Evolutionary conservation across 2,113 vertebrate genomes (phyloP), one percentile per base, ranked within the genome.

Genomic region (Puffinus mauretanicus): DNA sequence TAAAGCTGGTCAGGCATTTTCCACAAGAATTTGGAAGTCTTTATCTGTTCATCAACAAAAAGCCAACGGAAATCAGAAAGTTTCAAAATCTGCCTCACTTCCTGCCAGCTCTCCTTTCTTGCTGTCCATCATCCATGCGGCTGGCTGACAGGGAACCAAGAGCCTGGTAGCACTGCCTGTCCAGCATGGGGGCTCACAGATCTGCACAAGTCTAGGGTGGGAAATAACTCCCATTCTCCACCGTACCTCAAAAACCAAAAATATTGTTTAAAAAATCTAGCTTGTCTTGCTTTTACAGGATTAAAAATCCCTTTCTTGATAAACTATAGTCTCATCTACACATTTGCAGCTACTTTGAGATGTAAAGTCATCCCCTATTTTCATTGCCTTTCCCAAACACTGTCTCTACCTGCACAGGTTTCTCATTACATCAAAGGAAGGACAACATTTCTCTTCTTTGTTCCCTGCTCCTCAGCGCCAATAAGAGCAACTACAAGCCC

Each of bases 61-160:
- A 44, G 36, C 44, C 72, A 89, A 20, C 0, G 2, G 80, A 93
- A 88, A 72, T 58, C n/a, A 62, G 44, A 67, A 78, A 57, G 13
- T 86, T 94, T 91, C 80, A 82, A 75, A 81, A 64, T 44, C 82
- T 94, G 80, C 24, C 60, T 90, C n/a, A 81, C 81, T 96, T 95
- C 81, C 91, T 95, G 66, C 16, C 69, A 71, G 22, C 38, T 90
- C 11, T 2, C 47, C 73, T 76, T 81, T 38, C 61, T 91, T 78
- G 21, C 46, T 72, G 34, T 83, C 82, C 24, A 64, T 57, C 67
- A 69, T 58, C 46, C 20, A 5, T 52, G 52, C 10, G 4, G 40
- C 38, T 83, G 34, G 22, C 47, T 73, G 49, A 82, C 34, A 84
- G 54, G 6, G 57, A 76, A 51, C 16, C 40, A 72, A 91, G 9